Evolutionary conservation across 2,888 invertebrate species (phyloP), one percentile per base, ranked within the genome.

Genomic region (Ctena decussata): DNA sequence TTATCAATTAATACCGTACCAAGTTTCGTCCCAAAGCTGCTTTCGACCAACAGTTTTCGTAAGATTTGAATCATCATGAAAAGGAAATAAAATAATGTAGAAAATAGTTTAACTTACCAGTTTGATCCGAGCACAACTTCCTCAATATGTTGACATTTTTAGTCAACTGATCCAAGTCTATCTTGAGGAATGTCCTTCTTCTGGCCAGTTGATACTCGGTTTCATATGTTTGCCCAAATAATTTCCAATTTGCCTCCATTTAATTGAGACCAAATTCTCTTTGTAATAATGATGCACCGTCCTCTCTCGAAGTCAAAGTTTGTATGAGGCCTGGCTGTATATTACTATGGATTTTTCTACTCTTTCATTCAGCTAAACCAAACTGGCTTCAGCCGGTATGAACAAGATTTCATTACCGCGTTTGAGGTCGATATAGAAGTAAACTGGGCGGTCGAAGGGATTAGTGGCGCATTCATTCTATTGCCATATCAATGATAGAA

Each of bases 151-250:
- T 60, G 15, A 91, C 79, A 81, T 92, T 92, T 75, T 82, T 65
- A 21, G 78, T 69, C 21, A 92, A 75, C 32, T 82, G 85, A 71
- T 91, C 91, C n/a, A 92, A 82, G 77, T 92, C 78, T 0, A 92
- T 82, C 37, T 86, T 81, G 2, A 91, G 49, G 82, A 84, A 92
- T 11, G 85, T 89, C 41, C 89, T 81, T n/a, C 92, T 49, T 71
- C 88, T 88, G 0, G 89, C 89, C 53, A 84, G 46, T 24, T 74
- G 41, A 74, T 83, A 91, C 37, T 82, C 72, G 12, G 72, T 44
- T 41, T 39, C 72, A 72, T 72, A 35, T 39, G 70, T 70, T 30
- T 72, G 24, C 57, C 49, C 81, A 44, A 76, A 81, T 27, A 75
- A 41, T 57, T 57, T 76, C 81, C 76, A 81, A 12, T 49, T 75